phyloP scores from a whole-genome alignment of 2,113 vertebrate species.

The Grammomys dolichurus region DNA sequence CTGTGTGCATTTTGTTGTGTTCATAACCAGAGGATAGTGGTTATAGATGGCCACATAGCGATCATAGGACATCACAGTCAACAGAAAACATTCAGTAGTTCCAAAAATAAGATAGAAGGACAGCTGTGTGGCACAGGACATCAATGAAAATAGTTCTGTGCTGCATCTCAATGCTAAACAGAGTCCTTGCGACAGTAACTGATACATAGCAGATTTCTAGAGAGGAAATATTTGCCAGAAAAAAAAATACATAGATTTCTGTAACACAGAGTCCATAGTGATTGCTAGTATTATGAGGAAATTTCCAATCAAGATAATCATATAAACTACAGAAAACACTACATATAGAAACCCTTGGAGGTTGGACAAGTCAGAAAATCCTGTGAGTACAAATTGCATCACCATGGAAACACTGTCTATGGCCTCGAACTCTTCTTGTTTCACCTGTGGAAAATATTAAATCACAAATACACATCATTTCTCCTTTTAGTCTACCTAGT shows the following conservation, averaged over 20 bases:
- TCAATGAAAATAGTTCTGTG: background rate
- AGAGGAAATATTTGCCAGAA: slow-evolving; percentile 39
- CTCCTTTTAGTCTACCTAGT: too few species aligned
- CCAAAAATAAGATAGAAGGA: background rate
- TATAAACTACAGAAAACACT: background rate
- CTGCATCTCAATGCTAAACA: slow-evolving; percentile 9
- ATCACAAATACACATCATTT: too few species aligned
- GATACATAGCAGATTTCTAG: slow-evolving; percentile 62
- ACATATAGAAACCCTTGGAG: background rate
- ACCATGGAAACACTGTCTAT: slow-evolving; percentile 4
- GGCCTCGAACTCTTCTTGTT: background rate
- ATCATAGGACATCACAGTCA: slow-evolving; percentile 18
- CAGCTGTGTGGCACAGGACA: background rate
- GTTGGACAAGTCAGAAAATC: slow-evolving; percentile 14
- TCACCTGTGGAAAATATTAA: background rate
- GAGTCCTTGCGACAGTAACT: slow-evolving; percentile 43
- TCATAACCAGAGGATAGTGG: slow-evolving; percentile 55
- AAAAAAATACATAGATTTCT: slow-evolving; percentile 65
- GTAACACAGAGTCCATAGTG: background rate
- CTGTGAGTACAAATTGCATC: background rate
- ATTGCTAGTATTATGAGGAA: slow-evolving; percentile 10
- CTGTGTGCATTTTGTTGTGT: background rate
- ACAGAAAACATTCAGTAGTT: background rate
- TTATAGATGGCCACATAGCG: slow-evolving; percentile 23
- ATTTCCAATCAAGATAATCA: slow-evolving; percentile 27